Conservation (phyloP, 2,113 vertebrate species). For the Colinus virginianus region DNA sequence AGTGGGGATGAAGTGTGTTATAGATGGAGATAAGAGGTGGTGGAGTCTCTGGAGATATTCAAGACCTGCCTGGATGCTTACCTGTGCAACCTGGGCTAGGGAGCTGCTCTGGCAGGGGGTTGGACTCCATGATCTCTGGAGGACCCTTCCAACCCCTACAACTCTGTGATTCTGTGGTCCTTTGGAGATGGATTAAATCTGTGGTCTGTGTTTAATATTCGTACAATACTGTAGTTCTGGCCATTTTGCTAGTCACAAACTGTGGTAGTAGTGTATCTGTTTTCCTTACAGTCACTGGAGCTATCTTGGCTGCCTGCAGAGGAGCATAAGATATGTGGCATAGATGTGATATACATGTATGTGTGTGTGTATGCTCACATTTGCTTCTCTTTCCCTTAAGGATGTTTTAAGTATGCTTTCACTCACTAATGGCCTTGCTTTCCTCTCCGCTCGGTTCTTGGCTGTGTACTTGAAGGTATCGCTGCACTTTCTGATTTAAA, state of each 20-base stretch:
- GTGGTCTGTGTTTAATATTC: background rate
- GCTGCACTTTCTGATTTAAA: background rate
- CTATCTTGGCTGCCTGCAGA: background rate
- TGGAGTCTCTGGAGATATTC: too few species aligned
- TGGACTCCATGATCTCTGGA: too few species aligned
- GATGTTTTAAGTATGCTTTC: background rate
- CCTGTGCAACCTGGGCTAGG: too few species aligned
- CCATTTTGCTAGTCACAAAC: background rate
- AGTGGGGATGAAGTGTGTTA: background rate
- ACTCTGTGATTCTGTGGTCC: too few species aligned
- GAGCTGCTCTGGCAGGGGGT: too few species aligned
- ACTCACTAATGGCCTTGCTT: background rate
- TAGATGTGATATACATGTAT: background rate
- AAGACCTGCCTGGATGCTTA: too few species aligned
- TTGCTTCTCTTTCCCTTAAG: background rate
- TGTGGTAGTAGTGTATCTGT: background rate
- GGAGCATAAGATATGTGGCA: rapidly evolving
- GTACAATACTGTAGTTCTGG: rapidly evolving
- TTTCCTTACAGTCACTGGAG: background rate
- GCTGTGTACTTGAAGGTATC: background rate
- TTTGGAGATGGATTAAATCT: background rate
- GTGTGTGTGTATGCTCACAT: too few species aligned
- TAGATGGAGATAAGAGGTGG: background rate
- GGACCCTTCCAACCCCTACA: too few species aligned
- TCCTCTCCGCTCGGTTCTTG: background rate